Evolutionary conservation across 2,888 invertebrate genomes (phyloP).

Genomic region (Cheilosia grossa): DNA sequence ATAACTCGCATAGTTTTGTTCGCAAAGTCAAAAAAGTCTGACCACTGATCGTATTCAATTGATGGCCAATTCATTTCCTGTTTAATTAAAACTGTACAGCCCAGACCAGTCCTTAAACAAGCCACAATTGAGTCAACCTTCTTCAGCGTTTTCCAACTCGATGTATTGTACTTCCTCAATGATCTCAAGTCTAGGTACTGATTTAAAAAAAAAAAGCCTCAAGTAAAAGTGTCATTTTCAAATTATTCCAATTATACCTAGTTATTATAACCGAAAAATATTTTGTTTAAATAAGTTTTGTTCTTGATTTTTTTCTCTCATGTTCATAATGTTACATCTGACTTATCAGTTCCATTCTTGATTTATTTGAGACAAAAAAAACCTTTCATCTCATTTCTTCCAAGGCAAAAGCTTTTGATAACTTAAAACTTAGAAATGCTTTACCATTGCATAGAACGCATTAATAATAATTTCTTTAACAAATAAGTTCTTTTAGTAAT

Average conservation of each 20-base stretch:
- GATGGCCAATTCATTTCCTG: too few relatives aligned
- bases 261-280: constrained; percentile 36
- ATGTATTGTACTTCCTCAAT: constrained; percentile 36
- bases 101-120: too few relatives aligned
- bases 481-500: constrained; percentile 39
- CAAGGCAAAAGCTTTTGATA: constrained; percentile 75
- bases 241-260: constrained; percentile 24
- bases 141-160: constrained; percentile 20
- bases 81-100: too few relatives aligned
- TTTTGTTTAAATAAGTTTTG: constrained; percentile 24
- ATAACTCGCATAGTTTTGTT: too few relatives aligned
- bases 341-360: constrained; percentile 10
- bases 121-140: too few relatives aligned
- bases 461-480: constrained; percentile 29
- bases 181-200: constrained; percentile 36
- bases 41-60: too few relatives aligned
- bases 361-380: constrained; percentile 4
- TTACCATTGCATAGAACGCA: constrained; percentile 61
- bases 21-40: too few relatives aligned
- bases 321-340: constrained; percentile 53
- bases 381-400: constrained; percentile 67
- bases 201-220: not conserved
- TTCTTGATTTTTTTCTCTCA: constrained; percentile 46
- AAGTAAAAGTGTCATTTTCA: constrained; percentile 15
- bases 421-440: constrained; percentile 60